A percentile compares a stretch with the other conserved stretches of the same genome.
phyloP scores from a whole-genome alignment of 2,797 vertebrate genomes.

The Sebastes oblongus region DNA sequence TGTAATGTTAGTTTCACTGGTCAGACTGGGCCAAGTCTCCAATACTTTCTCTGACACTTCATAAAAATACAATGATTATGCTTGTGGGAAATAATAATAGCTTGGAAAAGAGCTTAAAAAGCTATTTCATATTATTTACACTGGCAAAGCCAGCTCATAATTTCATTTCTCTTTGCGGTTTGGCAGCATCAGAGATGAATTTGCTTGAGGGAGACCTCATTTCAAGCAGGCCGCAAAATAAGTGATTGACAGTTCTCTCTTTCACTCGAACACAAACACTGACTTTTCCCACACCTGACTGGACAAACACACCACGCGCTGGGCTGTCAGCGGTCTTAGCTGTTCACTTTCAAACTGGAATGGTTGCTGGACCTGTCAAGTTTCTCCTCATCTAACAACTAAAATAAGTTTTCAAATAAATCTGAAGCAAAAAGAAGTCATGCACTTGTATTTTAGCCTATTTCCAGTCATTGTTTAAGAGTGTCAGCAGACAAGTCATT shows the following conservation, averaged over 20 bases:
- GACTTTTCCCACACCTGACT: background rate
- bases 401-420: background rate
- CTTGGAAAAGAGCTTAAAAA: background rate
- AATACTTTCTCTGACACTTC: background rate
- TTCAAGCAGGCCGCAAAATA: background rate
- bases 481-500: background rate
- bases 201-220: background rate
- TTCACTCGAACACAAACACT: background rate
- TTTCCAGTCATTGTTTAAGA: background rate
- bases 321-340: background rate
- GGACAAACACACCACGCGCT: background rate
- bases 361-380: background rate
- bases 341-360: background rate
- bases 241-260: background rate
- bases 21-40: background rate
- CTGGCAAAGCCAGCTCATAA: background rate
- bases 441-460: background rate
- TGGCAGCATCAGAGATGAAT: background rate
- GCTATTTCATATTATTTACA: background rate
- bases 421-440: background rate
- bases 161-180: background rate
- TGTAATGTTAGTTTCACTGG: background rate
- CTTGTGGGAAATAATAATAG: background rate
- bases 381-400: background rate
- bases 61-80: background rate